Percentiles rank a stretch among this genome's conserved stretches.
Evolutionary conservation across 2,888 invertebrate genomes (phyloP).

Genomic region (Chloroclysta siterata): DNA sequence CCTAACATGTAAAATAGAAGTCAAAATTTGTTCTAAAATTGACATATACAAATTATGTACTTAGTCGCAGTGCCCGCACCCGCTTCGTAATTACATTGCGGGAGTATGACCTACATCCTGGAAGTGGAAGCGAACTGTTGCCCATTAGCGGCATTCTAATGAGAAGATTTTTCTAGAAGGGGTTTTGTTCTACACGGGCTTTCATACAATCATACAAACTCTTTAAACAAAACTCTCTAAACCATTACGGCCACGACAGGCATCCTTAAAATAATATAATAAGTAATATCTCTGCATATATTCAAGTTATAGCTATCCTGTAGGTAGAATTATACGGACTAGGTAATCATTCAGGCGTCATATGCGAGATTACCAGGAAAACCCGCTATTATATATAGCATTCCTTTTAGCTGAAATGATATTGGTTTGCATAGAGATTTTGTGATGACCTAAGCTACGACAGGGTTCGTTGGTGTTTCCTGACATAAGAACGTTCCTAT

Average conservation of each 20-base stretch:
- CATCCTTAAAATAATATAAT: no score
- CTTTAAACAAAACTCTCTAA: background rate
- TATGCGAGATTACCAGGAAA: background rate
- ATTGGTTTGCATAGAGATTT: background rate
- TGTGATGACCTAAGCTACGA: background rate
- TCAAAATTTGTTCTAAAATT: slow-evolving; percentile 7
- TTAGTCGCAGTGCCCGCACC: background rate
- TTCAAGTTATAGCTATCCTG: no score
- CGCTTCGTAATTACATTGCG: slow-evolving; percentile 14
- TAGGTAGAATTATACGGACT: background rate
- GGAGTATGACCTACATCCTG: slow-evolving; percentile 15
- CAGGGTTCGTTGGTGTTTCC: background rate
- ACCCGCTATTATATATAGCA: background rate
- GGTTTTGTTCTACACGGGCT: background rate
- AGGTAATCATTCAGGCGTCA: background rate
- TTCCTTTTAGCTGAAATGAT: background rate
- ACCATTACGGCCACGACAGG: no score
- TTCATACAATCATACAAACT: background rate
- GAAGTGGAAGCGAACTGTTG: background rate
- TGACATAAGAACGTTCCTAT: background rate
- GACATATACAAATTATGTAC: slow-evolving; percentile 2
- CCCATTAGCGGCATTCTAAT: slow-evolving; percentile 6
- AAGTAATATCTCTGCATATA: no score
- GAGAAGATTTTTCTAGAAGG: slow-evolving; percentile 1
- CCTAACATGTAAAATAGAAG: background rate